A percentile compares a stretch with the other conserved stretches of the same genome.
Evolutionary conservation across 1,140 invertebrate species (phyloP).

Genomic region (Penaeus indicus): DNA sequence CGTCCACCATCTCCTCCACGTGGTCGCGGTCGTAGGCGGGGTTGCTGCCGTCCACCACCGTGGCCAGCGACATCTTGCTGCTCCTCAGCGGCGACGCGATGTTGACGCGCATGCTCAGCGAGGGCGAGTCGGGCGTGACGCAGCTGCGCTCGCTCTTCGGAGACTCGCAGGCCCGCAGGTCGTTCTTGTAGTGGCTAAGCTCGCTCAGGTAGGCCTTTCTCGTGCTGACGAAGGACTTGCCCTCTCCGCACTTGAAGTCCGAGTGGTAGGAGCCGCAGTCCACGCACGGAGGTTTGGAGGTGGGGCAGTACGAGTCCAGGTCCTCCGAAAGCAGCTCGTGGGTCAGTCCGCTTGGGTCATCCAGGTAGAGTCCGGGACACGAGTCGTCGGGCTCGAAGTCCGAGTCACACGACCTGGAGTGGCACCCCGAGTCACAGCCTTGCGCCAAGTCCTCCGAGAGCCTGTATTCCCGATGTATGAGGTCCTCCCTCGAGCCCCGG

Average conservation of each 20-base stretch:
- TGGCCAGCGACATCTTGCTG: slow-evolving; percentile 58
- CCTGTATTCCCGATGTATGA: slow-evolving; percentile 12
- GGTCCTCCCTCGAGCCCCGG: slow-evolving; percentile 37
- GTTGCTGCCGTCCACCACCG: slow-evolving; percentile 51
- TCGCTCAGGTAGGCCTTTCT: slow-evolving; percentile 33
- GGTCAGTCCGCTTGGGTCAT: slow-evolving; percentile 11
- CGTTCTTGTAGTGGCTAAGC: slow-evolving; percentile 38
- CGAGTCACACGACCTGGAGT: slow-evolving; percentile 35
- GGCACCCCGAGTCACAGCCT: background rate
- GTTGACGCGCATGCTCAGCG: slow-evolving; percentile 53
- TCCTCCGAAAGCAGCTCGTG: background rate
- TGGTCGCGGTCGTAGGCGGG: slow-evolving; percentile 46
- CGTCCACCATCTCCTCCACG: slow-evolving; percentile 26
- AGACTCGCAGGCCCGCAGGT: slow-evolving; percentile 39
- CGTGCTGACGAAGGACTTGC: background rate
- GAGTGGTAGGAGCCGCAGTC: slow-evolving; percentile 31
- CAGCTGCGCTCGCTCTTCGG: slow-evolving; percentile 49
- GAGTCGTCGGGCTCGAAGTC: slow-evolving; percentile 52
- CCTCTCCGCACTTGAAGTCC: slow-evolving; percentile 20
- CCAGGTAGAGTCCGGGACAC: slow-evolving; percentile 37
- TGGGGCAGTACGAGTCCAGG: background rate
- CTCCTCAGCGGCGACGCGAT: slow-evolving; percentile 47
- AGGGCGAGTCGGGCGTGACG: slow-evolving; percentile 52
- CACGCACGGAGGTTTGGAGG: background rate
- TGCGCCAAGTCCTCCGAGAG: background rate